These are phyloP conservation scores for Muntiacus reevesi DNA, from an alignment of 2,113 vertebrate genomes.

Conservation along the genomic window DNA sequence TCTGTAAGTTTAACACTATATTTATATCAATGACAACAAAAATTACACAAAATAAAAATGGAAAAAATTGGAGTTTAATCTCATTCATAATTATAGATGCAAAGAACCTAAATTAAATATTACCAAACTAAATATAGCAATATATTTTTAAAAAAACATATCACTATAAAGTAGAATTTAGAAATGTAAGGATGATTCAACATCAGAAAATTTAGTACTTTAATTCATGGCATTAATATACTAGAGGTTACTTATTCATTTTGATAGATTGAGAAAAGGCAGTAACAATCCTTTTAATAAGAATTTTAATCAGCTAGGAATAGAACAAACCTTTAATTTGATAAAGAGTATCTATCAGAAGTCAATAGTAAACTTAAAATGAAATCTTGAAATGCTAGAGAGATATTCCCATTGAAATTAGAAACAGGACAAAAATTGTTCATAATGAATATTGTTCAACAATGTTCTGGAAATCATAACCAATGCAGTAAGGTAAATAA, in stretches of 20 bases:
- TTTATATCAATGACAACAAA: background rate
- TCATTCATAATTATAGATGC: background rate
- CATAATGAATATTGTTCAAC: background rate
- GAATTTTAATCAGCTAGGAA: background rate
- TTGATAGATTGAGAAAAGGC: background rate
- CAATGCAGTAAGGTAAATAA: background rate
- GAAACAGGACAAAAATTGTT: background rate
- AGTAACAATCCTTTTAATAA: background rate
- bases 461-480: background rate
- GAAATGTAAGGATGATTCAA: background rate
- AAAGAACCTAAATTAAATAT: slow-evolving; percentile 7
- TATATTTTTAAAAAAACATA: background rate
- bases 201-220: background rate
- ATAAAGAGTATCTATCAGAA: background rate
- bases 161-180: background rate
- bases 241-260: background rate
- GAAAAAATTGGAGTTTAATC: background rate
- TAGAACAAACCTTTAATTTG: background rate
- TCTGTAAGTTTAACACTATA: background rate
- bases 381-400: slow-evolving; percentile 5
- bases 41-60: background rate
- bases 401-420: background rate
- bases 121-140: background rate
- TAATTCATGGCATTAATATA: background rate
- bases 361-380: background rate